Conservation (phyloP, 1,140 invertebrate species). For the Hylaeus anthracinus region DNA sequence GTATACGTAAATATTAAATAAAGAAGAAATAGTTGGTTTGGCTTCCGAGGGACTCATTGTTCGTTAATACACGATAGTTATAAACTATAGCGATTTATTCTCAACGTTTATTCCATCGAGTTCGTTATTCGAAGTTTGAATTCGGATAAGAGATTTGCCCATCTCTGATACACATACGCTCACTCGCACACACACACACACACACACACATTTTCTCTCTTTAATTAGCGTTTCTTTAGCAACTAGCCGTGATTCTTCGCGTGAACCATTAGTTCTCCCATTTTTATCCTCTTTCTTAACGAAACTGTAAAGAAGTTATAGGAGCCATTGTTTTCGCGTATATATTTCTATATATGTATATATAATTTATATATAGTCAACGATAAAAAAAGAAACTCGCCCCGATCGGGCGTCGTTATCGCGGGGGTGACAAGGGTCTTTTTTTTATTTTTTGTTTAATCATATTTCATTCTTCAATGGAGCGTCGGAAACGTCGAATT, state of each 20-base stretch:
- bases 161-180: background rate
- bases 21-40: too few relatives aligned
- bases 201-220: background rate
- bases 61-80: too few relatives aligned
- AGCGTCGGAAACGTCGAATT: constrained; percentile 27
- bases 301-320: constrained; percentile 56
- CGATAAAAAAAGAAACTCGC: constrained; percentile 56
- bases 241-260: constrained; percentile 23
- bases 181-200: background rate
- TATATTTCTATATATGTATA: constrained; percentile 22
- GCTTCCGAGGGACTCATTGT: too few relatives aligned
- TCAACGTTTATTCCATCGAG: too few relatives aligned
- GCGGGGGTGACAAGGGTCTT: background rate
- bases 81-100: too few relatives aligned
- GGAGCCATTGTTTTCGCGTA: constrained; percentile 45
- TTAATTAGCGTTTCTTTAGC: constrained; percentile 15
- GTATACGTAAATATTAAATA: too few relatives aligned
- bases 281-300: constrained; percentile 1
- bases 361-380: constrained; percentile 53
- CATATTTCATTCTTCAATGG: too few relatives aligned
- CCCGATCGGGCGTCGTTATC: constrained; percentile 29
- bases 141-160: too few relatives aligned
- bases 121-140: too few relatives aligned
- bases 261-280: constrained; percentile 2
- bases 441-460: too few relatives aligned